Conservation (phyloP, 2,113 vertebrate species). For the Platichthys flesus region DNA sequence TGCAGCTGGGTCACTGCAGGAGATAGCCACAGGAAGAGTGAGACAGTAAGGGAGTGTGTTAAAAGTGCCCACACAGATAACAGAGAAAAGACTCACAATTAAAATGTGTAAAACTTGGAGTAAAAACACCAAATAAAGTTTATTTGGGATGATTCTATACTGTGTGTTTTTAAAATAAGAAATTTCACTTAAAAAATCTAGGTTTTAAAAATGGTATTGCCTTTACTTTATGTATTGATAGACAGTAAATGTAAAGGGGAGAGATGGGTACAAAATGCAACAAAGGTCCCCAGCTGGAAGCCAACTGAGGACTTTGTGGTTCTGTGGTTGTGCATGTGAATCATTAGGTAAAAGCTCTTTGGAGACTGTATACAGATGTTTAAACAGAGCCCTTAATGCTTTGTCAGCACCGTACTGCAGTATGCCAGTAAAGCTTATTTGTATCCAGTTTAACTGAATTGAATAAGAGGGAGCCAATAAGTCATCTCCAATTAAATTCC, state of each 20-base stretch:
- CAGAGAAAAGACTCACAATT: not conserved
- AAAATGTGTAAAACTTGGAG: too few species aligned
- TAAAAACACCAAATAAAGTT: too few species aligned
- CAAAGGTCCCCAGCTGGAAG: not conserved
- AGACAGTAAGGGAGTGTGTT: constrained; percentile 1
- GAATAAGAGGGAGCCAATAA: constrained; percentile 23
- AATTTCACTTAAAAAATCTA: too few species aligned
- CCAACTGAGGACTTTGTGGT: not conserved
- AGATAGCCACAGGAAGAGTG: not conserved
- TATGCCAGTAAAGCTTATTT: constrained; percentile 12
- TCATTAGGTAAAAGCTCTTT: not conserved
- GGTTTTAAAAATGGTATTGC: too few species aligned
- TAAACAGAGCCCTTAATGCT: constrained; percentile 1
- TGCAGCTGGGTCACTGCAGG: constrained; percentile 89
- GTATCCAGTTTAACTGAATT: too few species aligned
- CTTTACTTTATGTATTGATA: not conserved
- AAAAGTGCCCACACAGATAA: constrained; percentile 9
- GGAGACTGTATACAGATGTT: constrained; percentile 5
- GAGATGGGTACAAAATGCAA: not conserved
- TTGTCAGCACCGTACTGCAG: constrained; percentile 14
- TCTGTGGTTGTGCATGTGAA: not conserved
- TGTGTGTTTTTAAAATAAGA: too few species aligned
- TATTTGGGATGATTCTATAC: too few species aligned
- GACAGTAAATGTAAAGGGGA: not conserved
- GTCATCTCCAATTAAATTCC: constrained; percentile 48